A percentile compares a stretch with the other conserved stretches of the same genome.
Evolutionary conservation across 2,113 vertebrate species (phyloP).

Genomic region (Nibea coibor): DNA sequence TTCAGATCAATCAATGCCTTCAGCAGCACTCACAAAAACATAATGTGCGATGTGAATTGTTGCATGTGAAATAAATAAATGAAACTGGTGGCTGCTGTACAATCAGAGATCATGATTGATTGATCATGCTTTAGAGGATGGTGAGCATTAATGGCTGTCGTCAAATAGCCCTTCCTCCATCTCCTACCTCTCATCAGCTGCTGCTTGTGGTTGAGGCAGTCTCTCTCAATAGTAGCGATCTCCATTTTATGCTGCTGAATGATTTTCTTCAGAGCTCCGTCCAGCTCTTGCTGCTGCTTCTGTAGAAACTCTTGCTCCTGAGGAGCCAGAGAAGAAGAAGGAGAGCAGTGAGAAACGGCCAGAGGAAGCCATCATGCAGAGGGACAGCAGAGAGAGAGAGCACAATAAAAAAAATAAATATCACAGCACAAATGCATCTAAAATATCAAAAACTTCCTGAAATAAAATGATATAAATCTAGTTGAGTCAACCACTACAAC

Average conservation of each 20-base stretch:
- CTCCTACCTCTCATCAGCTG: conserved; percentile 95
- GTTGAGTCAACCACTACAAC: conserved; percentile 47
- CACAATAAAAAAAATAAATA: neutral
- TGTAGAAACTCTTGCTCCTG: conserved; percentile 99
- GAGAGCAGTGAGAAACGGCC: conserved; percentile 21
- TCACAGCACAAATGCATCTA: conserved; percentile 11
- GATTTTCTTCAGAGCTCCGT: conserved; percentile 96
- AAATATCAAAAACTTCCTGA: conserved; percentile 22
- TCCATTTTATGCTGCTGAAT: conserved; percentile 98
- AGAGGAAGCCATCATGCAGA: conserved; percentile 11
- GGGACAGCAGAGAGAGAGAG: conserved; percentile 43
- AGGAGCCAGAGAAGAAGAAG: conserved; percentile 41
- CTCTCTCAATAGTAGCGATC: conserved; percentile 94
- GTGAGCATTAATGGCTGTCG: neutral
- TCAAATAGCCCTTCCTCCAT: neutral
- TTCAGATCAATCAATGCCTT: neutral
- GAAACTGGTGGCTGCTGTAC: neutral
- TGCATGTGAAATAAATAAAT: neutral
- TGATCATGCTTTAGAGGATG: neutral
- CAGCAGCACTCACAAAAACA: neutral
- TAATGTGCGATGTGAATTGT: too few species aligned
- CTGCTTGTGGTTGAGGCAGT: conserved; percentile 97
- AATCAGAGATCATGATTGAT: neutral
- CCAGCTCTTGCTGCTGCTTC: conserved; percentile 98
- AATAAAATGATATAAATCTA: conserved; percentile 9